Evolutionary conservation across 35 echinoderm and acorn worm genomes (phyloP).

Genomic region (Heliocidaris tuberculata): DNA sequence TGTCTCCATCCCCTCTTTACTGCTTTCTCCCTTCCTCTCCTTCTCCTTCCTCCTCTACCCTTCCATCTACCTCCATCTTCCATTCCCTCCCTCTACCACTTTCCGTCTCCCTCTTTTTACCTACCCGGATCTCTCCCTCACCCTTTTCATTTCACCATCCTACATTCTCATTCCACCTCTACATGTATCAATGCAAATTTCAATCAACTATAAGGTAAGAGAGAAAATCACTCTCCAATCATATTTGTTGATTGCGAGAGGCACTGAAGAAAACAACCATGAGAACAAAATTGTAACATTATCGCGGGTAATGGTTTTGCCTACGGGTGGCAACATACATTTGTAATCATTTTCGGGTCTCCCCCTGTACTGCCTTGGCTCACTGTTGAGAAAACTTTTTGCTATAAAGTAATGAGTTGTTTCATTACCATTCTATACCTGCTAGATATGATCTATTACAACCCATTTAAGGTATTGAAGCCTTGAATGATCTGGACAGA

Average conservation of each 20-base stretch:
- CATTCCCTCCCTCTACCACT: neutral
- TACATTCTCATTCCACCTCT: neutral
- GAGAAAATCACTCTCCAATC: neutral
- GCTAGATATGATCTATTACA: constrained; percentile 4
- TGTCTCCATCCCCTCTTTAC: neutral
- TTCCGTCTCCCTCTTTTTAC: neutral
- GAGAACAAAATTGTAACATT: neutral
- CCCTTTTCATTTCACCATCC: neutral
- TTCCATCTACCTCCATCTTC: neutral
- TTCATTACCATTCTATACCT: constrained; percentile 3
- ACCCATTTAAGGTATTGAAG: neutral
- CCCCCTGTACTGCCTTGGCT: neutral
- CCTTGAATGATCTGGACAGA: neutral
- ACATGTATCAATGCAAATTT: neutral
- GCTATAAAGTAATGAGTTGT: neutral
- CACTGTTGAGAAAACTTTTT: neutral
- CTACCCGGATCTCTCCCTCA: neutral
- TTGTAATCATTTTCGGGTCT: neutral
- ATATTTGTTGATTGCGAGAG: constrained; percentile 10
- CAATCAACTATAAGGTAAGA: neutral
- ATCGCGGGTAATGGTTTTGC: neutral
- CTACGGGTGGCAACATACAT: neutral
- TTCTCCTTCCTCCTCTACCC: neutral
- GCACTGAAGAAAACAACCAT: neutral
- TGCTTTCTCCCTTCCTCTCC: neutral